Evolutionary conservation across 2,797 vertebrate genomes (phyloP).

Genomic region (Helarctos malayanus): DNA sequence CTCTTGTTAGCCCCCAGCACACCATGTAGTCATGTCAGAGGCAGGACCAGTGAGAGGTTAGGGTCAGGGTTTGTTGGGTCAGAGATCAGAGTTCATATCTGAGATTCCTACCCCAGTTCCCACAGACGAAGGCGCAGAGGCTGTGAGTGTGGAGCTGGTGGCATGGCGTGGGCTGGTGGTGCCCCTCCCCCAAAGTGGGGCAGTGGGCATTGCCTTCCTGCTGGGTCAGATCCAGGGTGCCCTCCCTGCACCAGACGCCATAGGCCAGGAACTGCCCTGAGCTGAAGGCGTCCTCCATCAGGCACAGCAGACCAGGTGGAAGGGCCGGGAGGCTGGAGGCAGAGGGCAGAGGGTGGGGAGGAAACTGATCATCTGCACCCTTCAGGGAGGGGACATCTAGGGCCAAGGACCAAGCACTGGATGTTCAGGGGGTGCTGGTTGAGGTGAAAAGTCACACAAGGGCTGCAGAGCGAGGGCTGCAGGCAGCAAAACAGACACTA

Average conservation of each 20-base stretch:
- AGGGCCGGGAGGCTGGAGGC: constrained; percentile 34
- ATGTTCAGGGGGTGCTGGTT: constrained; percentile 87
- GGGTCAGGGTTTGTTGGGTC: neutral
- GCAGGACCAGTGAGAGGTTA: neutral
- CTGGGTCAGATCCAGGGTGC: constrained; percentile 90
- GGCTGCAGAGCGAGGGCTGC: constrained; percentile 86
- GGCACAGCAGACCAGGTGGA: constrained; percentile 91
- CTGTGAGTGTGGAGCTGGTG: constrained; percentile 93
- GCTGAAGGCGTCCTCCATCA: constrained; percentile 89
- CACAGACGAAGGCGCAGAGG: constrained; percentile 94
- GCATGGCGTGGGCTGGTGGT: constrained; percentile 92
- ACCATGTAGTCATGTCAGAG: neutral
- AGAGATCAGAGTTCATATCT: neutral
- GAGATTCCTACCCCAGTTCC: neutral
- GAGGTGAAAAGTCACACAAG: constrained; percentile 84
- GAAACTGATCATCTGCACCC: neutral
- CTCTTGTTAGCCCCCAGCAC: neutral
- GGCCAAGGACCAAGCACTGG: constrained; percentile 85
- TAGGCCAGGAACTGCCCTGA: constrained; percentile 87
- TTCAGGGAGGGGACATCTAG: constrained; percentile 89
- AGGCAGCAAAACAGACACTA: constrained; percentile 86
- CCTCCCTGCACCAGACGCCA: constrained; percentile 89
- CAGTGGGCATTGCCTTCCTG: constrained; percentile 85
- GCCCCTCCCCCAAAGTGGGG: constrained; percentile 90
- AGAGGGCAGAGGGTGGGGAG: neutral